Conservation (phyloP, 2,888 invertebrate genomes). For the Morpho helenor region DNA sequence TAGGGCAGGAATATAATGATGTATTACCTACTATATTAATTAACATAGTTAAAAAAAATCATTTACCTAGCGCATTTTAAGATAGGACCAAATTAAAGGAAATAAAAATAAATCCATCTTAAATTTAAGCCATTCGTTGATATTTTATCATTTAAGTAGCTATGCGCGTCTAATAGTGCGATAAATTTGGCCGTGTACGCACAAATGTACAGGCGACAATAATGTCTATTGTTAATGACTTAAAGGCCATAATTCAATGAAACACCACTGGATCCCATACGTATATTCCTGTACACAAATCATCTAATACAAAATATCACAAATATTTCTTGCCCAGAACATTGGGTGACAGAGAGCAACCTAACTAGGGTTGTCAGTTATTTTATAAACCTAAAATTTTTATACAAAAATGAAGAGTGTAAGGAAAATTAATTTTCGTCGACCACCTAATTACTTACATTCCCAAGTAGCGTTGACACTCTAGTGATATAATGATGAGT, state of each 20-base stretch:
- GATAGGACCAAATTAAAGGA: no score
- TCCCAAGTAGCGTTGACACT: no score
- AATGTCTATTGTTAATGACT: conserved; percentile 12
- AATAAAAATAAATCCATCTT: no score
- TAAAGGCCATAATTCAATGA: conserved; percentile 21
- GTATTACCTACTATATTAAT: no score
- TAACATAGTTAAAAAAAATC: no score
- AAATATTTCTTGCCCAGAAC: conserved; percentile 74
- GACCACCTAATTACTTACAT: no score
- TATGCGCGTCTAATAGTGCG: conserved; percentile 34
- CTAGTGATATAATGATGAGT: no score
- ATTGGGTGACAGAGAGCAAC: conserved; percentile 55
- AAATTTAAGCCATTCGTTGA: conserved; percentile 8
- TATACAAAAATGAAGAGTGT: no score
- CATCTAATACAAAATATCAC: conserved; percentile 73
- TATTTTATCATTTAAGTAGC: conserved; percentile 16
- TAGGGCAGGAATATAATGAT: no score
- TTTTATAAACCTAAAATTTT: neutral
- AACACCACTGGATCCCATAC: conserved; percentile 16
- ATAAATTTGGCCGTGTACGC: conserved; percentile 52
- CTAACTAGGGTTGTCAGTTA: conserved; percentile 1
- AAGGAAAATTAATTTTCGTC: no score
- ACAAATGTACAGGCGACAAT: conserved; percentile 12
- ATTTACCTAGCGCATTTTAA: no score
- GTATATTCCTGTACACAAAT: conserved; percentile 66